phyloP scores from a whole-genome alignment of 2,888 invertebrate genomes.

The Strigamia maritima region DNA sequence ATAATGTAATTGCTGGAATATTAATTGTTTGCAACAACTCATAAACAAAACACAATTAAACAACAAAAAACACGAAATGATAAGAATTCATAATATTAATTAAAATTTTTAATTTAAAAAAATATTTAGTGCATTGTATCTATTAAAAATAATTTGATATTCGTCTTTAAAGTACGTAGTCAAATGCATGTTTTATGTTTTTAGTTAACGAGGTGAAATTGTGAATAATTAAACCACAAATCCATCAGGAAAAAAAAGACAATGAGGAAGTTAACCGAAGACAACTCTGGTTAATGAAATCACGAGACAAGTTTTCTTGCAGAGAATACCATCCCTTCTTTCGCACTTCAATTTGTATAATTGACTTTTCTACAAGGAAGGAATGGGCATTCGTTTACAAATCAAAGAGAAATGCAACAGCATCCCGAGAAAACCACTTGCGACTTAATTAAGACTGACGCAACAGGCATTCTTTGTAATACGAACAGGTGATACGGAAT shows the following conservation, averaged over 20 bases:
- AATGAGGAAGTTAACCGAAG: not conserved
- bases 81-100: too few relatives aligned
- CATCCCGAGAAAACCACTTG: not conserved
- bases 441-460: not conserved
- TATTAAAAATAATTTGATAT: too few relatives aligned
- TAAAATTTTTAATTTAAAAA: too few relatives aligned
- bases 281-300: conserved; percentile 4
- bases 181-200: not conserved
- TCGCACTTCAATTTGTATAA: not conserved
- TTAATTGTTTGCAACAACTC: too few relatives aligned
- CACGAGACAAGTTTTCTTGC: not conserved
- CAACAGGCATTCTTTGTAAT: not conserved
- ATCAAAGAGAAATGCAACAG: not conserved
- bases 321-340: not conserved
- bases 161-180: not conserved
- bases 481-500: not conserved
- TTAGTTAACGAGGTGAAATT: not conserved
- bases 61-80: too few relatives aligned
- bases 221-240: not conserved
- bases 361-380: not conserved
- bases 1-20: too few relatives aligned
- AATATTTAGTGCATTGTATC: too few relatives aligned
- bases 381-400: conserved; percentile 4
- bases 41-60: too few relatives aligned
- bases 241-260: not conserved